Evolutionary conservation across 2,113 vertebrate genomes (phyloP), one percentile per base, ranked within the genome.

Genomic region (Rana temporaria): DNA sequence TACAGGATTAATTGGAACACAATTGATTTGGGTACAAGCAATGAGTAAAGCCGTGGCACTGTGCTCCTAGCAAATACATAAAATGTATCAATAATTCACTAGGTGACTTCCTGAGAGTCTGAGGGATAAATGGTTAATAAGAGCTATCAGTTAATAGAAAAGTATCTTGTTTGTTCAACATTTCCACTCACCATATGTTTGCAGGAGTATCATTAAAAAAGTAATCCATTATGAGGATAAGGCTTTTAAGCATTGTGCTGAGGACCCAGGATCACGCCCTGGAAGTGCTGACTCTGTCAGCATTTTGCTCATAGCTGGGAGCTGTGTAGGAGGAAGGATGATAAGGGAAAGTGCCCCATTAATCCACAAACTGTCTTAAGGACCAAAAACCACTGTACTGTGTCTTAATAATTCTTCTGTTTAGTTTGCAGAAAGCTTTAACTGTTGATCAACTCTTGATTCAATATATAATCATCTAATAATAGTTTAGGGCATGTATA

Each of bases 41-140:
- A n/a, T 26, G 4, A 66, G 62, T 9, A 9, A 65, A 84, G 84
- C 55, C 65, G 26, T 26, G 72, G 60, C 56, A 76, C 87, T 42
- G 55, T 53, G 15, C 77, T 42, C 38, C 3, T 16, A 69, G n/a
- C 53, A 68, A 68, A 57, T 86, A 83, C 79, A 85, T 84, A 67
- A 90, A 55, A 30, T 64, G 65, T 82, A 87, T 86, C 85, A 87
- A 89, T 89, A 89, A 89, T 89, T 87, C 26, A 89, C 80, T 34
- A 89, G 53, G 56, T 60, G 56, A 74, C 26, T 38, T n/a, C 20
- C 9, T 17, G 72, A 84, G 67, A 64, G 57, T 20, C 68, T 59
- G 70, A 42, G 62, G 62, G 56, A 72, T 82, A 75, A 82, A 82
- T 19, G 42, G 80, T 75, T 75, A 76, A 76, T 60, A 20, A 53